Conservation (phyloP, 2,797 vertebrate species). For the Sarcoramphus papa region DNA sequence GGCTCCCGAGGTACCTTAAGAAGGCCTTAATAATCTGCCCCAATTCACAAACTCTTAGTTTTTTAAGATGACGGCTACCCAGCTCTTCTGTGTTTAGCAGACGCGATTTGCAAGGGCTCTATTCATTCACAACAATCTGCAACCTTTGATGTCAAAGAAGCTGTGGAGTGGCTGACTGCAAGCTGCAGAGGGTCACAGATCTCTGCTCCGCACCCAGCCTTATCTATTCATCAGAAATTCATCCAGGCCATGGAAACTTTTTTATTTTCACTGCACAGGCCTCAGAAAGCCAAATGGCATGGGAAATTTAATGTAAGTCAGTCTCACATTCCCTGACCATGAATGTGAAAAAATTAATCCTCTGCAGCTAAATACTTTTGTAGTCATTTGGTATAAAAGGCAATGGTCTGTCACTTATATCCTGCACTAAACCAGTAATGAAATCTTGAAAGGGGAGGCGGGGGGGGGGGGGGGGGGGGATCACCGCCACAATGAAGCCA, state of each 20-base stretch:
- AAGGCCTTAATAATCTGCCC: background rate
- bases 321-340: conserved; percentile 33
- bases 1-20: background rate
- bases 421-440: background rate
- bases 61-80: background rate
- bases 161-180: conserved; percentile 28
- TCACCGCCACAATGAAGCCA: background rate
- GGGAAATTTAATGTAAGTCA: conserved; percentile 57
- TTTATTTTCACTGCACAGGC: conserved; percentile 49
- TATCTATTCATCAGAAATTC: conserved; percentile 71
- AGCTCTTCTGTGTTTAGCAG: conserved; percentile 23
- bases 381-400: conserved; percentile 44
- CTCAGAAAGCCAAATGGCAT: conserved; percentile 58
- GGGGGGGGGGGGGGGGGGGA: background rate
- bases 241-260: conserved; percentile 59
- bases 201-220: conserved; percentile 29
- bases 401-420: conserved; percentile 25
- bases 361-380: conserved; percentile 36
- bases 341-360: conserved; percentile 53
- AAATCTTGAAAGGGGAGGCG: background rate
- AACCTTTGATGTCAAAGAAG: conserved; percentile 70
- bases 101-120: conserved; percentile 47
- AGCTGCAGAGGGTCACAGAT: conserved; percentile 53
- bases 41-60: background rate
- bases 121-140: conserved; percentile 68